Percentiles rank a stretch among this genome's conserved stretches.
Conservation (phyloP, 2,888 invertebrate genomes). For the Nemoura dubitans region DNA sequence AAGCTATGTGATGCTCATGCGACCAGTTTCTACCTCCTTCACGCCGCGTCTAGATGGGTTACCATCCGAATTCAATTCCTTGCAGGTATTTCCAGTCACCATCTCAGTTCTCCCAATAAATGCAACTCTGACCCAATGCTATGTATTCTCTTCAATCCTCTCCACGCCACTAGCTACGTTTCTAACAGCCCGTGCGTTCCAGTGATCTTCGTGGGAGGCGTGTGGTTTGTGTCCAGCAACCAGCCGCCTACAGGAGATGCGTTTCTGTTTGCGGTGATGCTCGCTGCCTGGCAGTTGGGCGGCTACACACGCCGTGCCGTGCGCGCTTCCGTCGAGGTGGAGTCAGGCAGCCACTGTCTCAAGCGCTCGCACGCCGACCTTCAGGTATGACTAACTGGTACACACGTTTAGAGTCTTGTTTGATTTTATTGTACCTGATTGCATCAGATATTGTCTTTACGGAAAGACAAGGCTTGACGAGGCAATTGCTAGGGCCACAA, state of each 20-base stretch:
- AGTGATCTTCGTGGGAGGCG: slow-evolving; percentile 29
- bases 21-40: neutral
- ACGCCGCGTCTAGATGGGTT: slow-evolving; percentile 29
- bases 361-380: neutral
- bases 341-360: neutral
- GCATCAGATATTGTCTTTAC: no score
- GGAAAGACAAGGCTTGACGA: no score
- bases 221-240: slow-evolving; percentile 17
- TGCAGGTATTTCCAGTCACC: slow-evolving; percentile 28
- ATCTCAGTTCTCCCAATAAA: no score
- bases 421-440: no score
- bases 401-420: no score
- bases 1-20: slow-evolving; percentile 24
- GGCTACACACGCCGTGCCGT: slow-evolving; percentile 34
- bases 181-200: neutral
- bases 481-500: no score
- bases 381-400: neutral
- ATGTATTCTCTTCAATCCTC: no score
- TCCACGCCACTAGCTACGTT: neutral
- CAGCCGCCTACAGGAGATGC: neutral
- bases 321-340: neutral
- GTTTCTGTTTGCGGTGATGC: slow-evolving; percentile 4
- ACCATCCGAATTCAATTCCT: slow-evolving; percentile 33
- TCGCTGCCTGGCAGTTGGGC: slow-evolving; percentile 29
- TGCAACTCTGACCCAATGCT: no score